Evolutionary conservation across 2,888 invertebrate genomes (phyloP).

Genomic region (Sarcophaga rosellei): DNA sequence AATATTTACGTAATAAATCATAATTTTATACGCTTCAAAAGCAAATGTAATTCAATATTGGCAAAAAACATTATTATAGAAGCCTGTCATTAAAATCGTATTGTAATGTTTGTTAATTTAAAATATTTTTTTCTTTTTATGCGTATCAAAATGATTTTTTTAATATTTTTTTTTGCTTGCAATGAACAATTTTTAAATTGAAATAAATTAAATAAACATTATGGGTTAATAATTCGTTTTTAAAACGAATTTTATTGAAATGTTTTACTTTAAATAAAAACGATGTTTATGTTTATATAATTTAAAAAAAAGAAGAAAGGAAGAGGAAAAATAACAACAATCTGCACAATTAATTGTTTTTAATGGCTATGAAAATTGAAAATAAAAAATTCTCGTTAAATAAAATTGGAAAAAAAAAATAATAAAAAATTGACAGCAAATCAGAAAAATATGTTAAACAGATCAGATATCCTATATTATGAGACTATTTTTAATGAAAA

Average conservation of each 20-base stretch:
- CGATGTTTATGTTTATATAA: background rate
- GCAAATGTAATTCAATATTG: background rate
- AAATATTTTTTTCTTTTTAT: constrained; percentile 8
- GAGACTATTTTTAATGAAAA: background rate
- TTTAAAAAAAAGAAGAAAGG: background rate
- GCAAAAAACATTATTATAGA: background rate
- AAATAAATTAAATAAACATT: constrained; percentile 6
- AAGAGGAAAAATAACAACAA: too few species aligned
- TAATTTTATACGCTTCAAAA: too few species aligned
- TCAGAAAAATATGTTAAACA: constrained; percentile 23
- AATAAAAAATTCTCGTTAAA: constrained; percentile 15
- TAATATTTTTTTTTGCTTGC: background rate
- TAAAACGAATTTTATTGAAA: constrained; percentile 43
- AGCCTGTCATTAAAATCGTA: background rate
- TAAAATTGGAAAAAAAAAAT: background rate
- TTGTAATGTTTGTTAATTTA: constrained; percentile 13
- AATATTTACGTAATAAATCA: too few species aligned
- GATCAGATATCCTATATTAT: background rate
- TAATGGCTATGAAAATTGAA: constrained; percentile 13
- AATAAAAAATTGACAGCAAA: background rate
- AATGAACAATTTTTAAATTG: constrained; percentile 21
- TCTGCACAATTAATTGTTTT: constrained; percentile 8
- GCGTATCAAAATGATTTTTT: constrained; percentile 5
- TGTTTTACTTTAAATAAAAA: constrained; percentile 12
- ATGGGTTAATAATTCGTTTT: background rate